These are phyloP conservation scores for Dasyurus viverrinus DNA, from an alignment of 2,113 vertebrate species.

Conservation along the genomic window DNA sequence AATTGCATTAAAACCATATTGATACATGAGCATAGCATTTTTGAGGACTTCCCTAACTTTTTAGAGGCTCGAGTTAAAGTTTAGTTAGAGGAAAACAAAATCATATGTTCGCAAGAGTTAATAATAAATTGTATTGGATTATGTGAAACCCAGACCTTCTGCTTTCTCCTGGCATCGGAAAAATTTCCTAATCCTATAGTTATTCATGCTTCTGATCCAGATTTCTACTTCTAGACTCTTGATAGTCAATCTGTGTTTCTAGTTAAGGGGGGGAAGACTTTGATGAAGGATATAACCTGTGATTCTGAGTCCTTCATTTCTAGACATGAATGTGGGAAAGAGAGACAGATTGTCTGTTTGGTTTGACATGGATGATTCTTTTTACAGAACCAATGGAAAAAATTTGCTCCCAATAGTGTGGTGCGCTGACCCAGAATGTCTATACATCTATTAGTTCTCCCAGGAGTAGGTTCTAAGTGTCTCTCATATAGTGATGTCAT, in stretches of 20 bases:
- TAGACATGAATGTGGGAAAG: not conserved
- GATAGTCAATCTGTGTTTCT: not conserved
- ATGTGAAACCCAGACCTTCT: not conserved
- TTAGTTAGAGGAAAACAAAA: not conserved
- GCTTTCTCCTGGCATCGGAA: not conserved
- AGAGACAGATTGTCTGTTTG: not conserved
- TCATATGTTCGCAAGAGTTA: not conserved
- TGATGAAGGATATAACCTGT: not conserved
- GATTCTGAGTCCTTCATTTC: not conserved
- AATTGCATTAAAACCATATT: not conserved
- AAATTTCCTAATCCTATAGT: not conserved
- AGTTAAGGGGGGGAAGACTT: not conserved
- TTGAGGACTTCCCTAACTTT: not conserved
- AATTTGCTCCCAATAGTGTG: not conserved
- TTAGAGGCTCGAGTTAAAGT: not conserved
- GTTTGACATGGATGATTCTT: not conserved
- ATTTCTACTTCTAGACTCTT: not conserved
- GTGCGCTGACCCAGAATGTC: not conserved
- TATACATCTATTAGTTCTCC: not conserved
- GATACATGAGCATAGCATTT: not conserved
- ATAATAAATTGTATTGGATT: not conserved
- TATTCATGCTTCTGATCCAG: not conserved
- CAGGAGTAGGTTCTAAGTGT: not conserved
- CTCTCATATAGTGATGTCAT: not conserved
- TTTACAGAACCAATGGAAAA: not conserved